Base-by-base conservation (phyloP, 2,888 invertebrate species). In the Diaperis boleti region DNA sequence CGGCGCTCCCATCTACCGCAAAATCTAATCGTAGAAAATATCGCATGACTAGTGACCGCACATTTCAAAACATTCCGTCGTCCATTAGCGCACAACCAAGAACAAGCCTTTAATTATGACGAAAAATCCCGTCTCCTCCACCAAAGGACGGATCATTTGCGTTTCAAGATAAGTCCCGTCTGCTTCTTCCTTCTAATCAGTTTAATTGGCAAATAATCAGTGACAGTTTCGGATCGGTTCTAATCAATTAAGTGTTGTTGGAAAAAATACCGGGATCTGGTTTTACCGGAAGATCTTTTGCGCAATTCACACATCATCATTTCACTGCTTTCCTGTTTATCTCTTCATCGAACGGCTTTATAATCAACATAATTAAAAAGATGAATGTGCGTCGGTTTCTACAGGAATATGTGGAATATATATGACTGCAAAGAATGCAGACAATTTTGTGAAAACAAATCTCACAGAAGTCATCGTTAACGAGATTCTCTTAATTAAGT, bases 201-300 rank as follows among this genome's bases (percentile, higher is more conserved):
- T 50, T 59, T 65, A 62, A 65, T 65, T 65, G 54, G 61, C 57
- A 61, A 65, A 56, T 56, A 45, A 56, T 56, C 59, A 39, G 49
- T 49, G 49, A 59, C 59, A 59, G 49, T 49, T 60, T 64, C 47
- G 47, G 47, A 60, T 26, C 56, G 56, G 56, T 60, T 64, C 56
- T 64, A 41, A 49, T 49, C 39, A 59, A 59, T 59, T 59, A 47
- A 33, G 15, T 59, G 37, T 41, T 41, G 39, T 15, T 39, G 29
- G 39, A 13, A 49, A 59, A 42, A 59, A 59, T 14, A 39, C 29
- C 11, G 11, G n/a, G 29, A 57, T 45, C 57, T 33, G 37, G 57
- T 57, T 57, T 57, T 14, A 47, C 45, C 45, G 57, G 57, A 57
- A 57, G 55, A 57, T 45, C 37, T 41, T 64, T 47, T 37, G 54